Base-by-base conservation (phyloP, 2,888 invertebrate genomes). In the Microplitis deprimator region DNA sequence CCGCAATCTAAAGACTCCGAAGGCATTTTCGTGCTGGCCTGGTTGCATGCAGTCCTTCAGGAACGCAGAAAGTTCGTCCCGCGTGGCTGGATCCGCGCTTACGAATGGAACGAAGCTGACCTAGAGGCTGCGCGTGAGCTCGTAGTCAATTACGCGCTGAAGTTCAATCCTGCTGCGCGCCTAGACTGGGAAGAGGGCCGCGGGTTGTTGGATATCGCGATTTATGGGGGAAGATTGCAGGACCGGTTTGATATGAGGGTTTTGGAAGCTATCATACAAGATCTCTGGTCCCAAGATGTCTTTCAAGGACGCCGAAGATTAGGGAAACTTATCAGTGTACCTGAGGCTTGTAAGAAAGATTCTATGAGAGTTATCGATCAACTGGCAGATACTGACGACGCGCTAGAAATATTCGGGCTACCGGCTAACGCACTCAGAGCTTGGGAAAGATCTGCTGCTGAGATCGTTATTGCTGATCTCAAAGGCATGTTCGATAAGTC, bases 31-130 rank as follows among this genome's bases (percentile, higher is more conserved):
- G 94, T 95, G 6, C 90, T 98, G 16, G 94, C 97, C 80, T 95
- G 96, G 92, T 92, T 96, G 76, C 98, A 98, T 89, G 97, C 98
- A 0, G 92, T 98, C 13, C 92, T 97, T 73, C 96, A 96, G 88
- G 99, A 99, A 90, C 92, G 99, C 62, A 92, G 98, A 77, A 96
- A 95, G 73, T 99, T 89, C 68, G 85, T 89, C 4, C 87, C 90
- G 75, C 85, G 88, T 86, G 96, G 97, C 0, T 97, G 97, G 97
- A 95, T 95, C 0, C 96, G 95, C 87, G 93, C 93, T 87, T 97
- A 98, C 89, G 97, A 97, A 86, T 97, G 97, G 90, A 95, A 94
- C 73, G 94, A 95, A 83, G 92, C 95, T 0, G 97, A 97, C 89
- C 91, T 97, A 1, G 92, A 93, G 72, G 95, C 96, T 5, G 95